Evolutionary conservation across 30 jellyfish, hydroid and myxozoan species (phyloP), one percentile per base, ranked within the genome.

Genomic region (Pelagia noctiluca): DNA sequence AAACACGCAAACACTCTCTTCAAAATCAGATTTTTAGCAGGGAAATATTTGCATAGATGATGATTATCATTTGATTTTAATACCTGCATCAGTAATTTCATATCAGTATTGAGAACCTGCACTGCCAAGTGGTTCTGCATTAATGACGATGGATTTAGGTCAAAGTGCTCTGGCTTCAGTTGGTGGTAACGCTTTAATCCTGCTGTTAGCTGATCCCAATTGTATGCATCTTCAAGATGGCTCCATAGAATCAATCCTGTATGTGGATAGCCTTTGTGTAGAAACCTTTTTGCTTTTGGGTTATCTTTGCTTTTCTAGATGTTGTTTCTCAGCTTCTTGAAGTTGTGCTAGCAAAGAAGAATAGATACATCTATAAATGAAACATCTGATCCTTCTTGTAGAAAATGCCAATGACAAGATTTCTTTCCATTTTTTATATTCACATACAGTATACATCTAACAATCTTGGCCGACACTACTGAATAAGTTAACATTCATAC

Each of bases 31-130:
- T n/a, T n/a, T n/a, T n/a, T n/a, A n/a, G n/a, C n/a, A n/a, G n/a
- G n/a, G n/a, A n/a, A n/a, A n/a, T n/a, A n/a, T n/a, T n/a, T n/a
- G n/a, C n/a, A n/a, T n/a, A n/a, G n/a, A n/a, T n/a, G n/a, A n/a
- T n/a, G n/a, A n/a, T n/a, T n/a, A n/a, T n/a, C n/a, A n/a, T n/a
- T n/a, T n/a, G n/a, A n/a, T n/a, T n/a, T n/a, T n/a, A 50, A 4
- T 50, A 50, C 64, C 64, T 50, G 19, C 64, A 50, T 50, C 64
- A 50, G 23, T 18, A 10, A 10, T n/a, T 10, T 22, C 7, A 61
- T 61, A 30, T 61, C 73, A n/a, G 29, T 61, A 61, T 61, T 61
- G 73, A 61, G 73, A 61, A 61, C 73, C 73, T 61, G 73, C 73
- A n/a, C 73, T 61, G 73, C 73, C 29, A 61, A 30, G 34, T 61